phyloP scores from a whole-genome alignment of 2,113 vertebrate species.

The Brienomyrus longianalis region DNA sequence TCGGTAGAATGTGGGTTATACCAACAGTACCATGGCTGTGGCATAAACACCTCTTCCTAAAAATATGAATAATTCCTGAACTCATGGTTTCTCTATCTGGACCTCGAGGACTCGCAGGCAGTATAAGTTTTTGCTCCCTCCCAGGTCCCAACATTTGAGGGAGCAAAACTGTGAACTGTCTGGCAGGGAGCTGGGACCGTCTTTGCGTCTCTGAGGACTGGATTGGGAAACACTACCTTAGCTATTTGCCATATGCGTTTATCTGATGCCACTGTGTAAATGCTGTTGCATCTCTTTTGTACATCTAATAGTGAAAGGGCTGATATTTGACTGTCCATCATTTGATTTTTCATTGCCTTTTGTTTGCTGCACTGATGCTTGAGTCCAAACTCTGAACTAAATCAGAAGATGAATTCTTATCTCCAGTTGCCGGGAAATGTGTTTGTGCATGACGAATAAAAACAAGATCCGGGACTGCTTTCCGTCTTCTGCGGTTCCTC shows the following conservation, averaged over 20 bases:
- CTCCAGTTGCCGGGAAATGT: not conserved
- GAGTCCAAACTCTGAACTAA: not conserved
- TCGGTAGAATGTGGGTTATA: not conserved
- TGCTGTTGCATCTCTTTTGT: not conserved
- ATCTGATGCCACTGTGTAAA: not conserved
- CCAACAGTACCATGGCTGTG: not conserved
- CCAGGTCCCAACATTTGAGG: not conserved
- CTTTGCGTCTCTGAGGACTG: not conserved
- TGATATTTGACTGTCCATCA: not conserved
- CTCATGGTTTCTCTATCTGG: not conserved
- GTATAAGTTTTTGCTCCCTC: not conserved
- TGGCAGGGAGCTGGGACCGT: not conserved
- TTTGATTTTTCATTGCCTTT: not conserved
- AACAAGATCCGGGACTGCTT: not conserved
- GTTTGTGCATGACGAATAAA: not conserved
- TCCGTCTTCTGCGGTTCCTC: not conserved
- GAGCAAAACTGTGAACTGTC: not conserved
- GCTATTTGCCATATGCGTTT: not conserved
- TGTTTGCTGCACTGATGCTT: not conserved
- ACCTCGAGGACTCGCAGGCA: not conserved
- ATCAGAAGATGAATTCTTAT: not conserved
- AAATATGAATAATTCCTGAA: not conserved
- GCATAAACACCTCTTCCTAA: not conserved
- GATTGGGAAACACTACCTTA: not conserved
- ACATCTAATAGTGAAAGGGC: not conserved